Evolutionary conservation across 1,140 invertebrate genomes (phyloP).

Genomic region (Diorhabda elongata): DNA sequence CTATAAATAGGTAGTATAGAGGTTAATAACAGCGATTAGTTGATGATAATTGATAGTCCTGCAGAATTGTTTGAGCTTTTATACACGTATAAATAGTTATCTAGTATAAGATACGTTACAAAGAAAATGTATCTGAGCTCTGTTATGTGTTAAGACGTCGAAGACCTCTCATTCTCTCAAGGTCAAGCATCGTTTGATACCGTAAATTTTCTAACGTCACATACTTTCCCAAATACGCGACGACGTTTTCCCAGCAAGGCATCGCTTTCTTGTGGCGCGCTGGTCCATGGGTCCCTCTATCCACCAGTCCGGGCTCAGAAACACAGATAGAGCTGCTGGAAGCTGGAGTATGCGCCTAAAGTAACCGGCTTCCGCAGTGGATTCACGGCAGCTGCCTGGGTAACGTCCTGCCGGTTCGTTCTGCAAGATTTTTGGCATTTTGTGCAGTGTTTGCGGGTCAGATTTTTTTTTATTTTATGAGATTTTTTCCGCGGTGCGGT

Average conservation of each 20-base stretch:
- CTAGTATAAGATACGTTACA: too few species aligned
- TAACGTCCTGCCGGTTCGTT: not conserved
- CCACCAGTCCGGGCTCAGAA: not conserved
- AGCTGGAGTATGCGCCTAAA: not conserved
- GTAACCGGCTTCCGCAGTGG: not conserved
- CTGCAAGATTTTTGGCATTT: not conserved
- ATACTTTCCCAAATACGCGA: not conserved
- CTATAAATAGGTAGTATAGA: too few species aligned
- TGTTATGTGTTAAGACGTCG: not conserved
- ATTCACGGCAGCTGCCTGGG: not conserved
- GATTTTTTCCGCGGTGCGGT: not conserved
- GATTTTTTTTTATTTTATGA: conserved; percentile 1
- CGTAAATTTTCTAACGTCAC: not conserved
- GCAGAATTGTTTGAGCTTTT: too few species aligned
- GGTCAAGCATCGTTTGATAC: not conserved
- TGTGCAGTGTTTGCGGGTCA: not conserved
- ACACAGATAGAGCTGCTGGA: conserved; percentile 1
- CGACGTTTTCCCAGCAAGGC: not conserved
- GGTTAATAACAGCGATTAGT: too few species aligned
- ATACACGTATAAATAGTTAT: too few species aligned
- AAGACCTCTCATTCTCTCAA: not conserved
- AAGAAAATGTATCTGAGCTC: too few species aligned
- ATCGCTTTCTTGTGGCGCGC: not conserved
- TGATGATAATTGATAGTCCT: too few species aligned
- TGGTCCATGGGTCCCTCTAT: not conserved